A percentile compares a stretch with the other conserved stretches of the same genome.
Conservation (phyloP, 1,140 invertebrate species). For the Olivierus martensii region DNA sequence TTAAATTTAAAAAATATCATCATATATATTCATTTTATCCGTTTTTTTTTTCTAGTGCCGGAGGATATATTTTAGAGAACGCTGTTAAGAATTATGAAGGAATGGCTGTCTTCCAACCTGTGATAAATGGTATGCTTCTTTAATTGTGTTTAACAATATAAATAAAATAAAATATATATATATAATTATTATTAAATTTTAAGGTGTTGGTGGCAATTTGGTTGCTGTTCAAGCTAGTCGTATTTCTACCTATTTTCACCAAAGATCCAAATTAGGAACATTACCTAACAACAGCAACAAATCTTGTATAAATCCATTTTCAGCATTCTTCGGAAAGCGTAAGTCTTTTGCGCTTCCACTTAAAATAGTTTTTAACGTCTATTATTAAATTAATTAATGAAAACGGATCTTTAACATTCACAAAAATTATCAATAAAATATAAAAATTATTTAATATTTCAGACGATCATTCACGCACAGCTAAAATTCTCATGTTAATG, state of each 20-base stretch:
- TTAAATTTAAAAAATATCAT: too few species aligned
- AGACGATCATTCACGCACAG: slow-evolving; percentile 42
- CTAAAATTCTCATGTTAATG: slow-evolving; percentile 61
- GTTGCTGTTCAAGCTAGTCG: slow-evolving; percentile 86
- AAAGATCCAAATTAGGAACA: slow-evolving; percentile 36
- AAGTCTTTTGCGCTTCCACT: slow-evolving; percentile 18
- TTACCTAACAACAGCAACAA: slow-evolving; percentile 41
- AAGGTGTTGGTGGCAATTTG: slow-evolving; percentile 75
- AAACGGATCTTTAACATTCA: too few species aligned
- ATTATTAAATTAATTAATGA: too few species aligned
- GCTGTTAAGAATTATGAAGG: slow-evolving; percentile 26
- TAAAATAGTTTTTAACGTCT: too few species aligned
- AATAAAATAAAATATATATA: too few species aligned
- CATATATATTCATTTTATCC: too few species aligned
- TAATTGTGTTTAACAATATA: too few species aligned
- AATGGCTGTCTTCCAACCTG: slow-evolving; percentile 33
- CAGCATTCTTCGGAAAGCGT: slow-evolving; percentile 70
- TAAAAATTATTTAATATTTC: neutral
- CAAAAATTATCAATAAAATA: neutral
- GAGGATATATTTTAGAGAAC: slow-evolving; percentile 31
- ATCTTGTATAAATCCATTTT: slow-evolving; percentile 57
- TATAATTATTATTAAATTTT: slow-evolving; percentile 22
- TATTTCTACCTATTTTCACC: slow-evolving; percentile 74
- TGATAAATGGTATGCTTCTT: slow-evolving; percentile 35
- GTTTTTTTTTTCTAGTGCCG: slow-evolving; percentile 21